Base-by-base conservation (phyloP, 2,888 invertebrate genomes). In the Rhaphigaster nebulosa region DNA sequence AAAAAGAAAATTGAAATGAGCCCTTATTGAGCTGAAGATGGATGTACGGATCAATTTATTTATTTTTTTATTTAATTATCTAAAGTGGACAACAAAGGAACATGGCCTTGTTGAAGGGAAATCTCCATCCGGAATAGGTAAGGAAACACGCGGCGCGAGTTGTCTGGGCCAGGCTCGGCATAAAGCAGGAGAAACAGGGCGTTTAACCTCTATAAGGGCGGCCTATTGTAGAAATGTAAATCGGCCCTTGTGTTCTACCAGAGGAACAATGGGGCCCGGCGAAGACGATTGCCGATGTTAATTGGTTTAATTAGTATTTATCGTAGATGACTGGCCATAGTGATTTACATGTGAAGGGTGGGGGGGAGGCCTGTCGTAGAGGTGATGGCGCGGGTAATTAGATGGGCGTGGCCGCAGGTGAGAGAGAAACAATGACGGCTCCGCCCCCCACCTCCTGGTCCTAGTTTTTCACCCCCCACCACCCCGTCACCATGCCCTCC, bases 271-370 rank as follows among this genome's bases (percentile, higher is more conserved):
- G 45, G 84, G 45, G 4, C 5, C 38, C 26, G 38, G 45, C 26
- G 26, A n/a, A 84, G 84, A 45, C 41, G 84, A 84, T 84, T 84
- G 45, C 45, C 84, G 45, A 45, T 84, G 84, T 84, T 84, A 45
- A 84, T 84, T 84, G 84, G 84, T 84, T 84, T 84, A 84, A 84
- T 84, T 84, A 84, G 84, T 84, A 84, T 84, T 84, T 84, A 84
- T 84, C 84, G 84, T 45, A 45, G 84, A 84, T 84, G 84, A 84
- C 70, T 84, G 84, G 45, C 84, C 84, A 84, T 84, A 23, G 84
- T 76, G 84, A 84, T 84, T 45, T 84, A 84, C 84, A 84, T 84
- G 45, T 23, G 41, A 38, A 18, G 2, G 84, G 84, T 50, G 84
- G 45, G 84, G 38, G 84, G 76, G n/a, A 12, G 15, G 41, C 1